These are phyloP conservation scores for Ruditapes philippinarum DNA, from an alignment of 1,140 invertebrate species.

Conservation along the genomic window DNA sequence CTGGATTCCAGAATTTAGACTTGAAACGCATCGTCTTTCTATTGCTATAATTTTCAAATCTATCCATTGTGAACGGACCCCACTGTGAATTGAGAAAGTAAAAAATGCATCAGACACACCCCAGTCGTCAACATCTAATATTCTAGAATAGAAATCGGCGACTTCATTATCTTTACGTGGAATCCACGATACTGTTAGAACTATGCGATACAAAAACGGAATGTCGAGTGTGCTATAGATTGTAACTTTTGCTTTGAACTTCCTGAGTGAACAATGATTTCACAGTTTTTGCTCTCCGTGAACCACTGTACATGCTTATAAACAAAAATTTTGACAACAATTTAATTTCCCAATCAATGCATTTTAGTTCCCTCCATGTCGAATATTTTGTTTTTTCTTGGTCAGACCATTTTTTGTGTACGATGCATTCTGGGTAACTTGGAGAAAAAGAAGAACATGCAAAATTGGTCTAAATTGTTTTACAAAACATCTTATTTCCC, in stretches of 20 bases:
- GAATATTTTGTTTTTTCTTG: neutral
- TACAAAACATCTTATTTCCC: too few species aligned
- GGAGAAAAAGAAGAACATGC: neutral
- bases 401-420: neutral
- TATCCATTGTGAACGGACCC: slow-evolving; percentile 32
- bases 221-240: neutral
- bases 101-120: slow-evolving; percentile 7
- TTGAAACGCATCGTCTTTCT: neutral
- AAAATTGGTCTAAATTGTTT: neutral
- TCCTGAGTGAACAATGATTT: neutral
- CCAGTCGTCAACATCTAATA: slow-evolving; percentile 49
- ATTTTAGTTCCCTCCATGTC: slow-evolving; percentile 26
- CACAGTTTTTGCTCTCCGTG: neutral
- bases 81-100: neutral
- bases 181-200: neutral
- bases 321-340: neutral
- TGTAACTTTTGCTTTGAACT: neutral
- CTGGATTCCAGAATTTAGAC: slow-evolving; percentile 41
- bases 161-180: neutral
- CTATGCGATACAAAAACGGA: neutral
- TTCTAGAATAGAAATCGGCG: slow-evolving; percentile 30
- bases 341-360: neutral
- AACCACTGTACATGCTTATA: slow-evolving; percentile 19
- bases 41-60: slow-evolving; percentile 20
- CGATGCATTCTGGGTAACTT: neutral